A percentile compares a stretch with the other conserved stretches of the same genome.
phyloP scores from a whole-genome alignment of 2,888 invertebrate genomes.

The Harpalus rubripes region DNA sequence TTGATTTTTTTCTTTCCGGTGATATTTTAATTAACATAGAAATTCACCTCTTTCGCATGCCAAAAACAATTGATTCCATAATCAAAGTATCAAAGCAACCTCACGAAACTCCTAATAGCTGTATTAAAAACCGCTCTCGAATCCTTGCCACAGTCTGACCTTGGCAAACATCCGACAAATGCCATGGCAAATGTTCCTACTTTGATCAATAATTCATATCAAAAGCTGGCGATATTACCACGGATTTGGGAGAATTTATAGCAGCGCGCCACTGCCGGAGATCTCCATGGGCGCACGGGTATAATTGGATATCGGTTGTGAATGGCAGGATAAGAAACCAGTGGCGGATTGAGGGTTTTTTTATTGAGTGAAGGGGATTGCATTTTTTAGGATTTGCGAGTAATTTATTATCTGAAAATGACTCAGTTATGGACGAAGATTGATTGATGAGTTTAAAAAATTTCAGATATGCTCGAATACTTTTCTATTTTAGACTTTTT shows the following conservation, averaged over 20 bases:
- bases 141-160: conserved; percentile 1
- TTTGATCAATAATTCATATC: conserved; percentile 55
- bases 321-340: background rate
- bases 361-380: background rate
- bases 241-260: conserved; percentile 41
- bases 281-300: background rate
- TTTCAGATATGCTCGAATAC: too few species aligned
- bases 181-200: conserved; percentile 14
- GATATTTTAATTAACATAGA: too few species aligned
- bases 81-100: background rate
- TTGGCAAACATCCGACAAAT: conserved; percentile 28
- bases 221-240: conserved; percentile 1
- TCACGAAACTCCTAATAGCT: conserved; percentile 18
- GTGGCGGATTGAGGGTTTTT: conserved; percentile 4
- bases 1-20: too few species aligned
- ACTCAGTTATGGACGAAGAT: background rate
- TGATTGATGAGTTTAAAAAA: too few species aligned
- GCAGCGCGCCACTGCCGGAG: background rate
- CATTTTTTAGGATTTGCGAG: conserved; percentile 3
- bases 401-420: background rate
- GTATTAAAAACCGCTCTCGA: background rate
- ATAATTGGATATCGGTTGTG: conserved; percentile 45
- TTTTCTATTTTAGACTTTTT: too few species aligned
- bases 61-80: conserved; percentile 16
- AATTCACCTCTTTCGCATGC: conserved; percentile 16